Base-by-base conservation (phyloP, 1,140 invertebrate genomes). In the Alviniconcha marisindica region DNA sequence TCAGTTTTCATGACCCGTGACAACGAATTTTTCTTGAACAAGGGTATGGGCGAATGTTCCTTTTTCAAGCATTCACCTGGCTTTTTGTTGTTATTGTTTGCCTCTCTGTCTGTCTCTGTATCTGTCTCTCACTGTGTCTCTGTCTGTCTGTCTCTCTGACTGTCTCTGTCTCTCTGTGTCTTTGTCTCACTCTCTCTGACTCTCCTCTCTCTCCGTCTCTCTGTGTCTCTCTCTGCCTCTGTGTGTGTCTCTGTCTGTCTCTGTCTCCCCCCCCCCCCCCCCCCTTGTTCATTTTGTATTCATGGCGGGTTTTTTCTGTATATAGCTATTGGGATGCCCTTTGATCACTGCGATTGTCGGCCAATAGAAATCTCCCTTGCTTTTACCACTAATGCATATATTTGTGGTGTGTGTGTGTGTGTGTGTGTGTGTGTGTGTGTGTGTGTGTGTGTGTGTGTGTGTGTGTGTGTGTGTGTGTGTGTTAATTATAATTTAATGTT, bases 101-200 rank as follows among this genome's bases (percentile, higher is more conserved):
- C 33, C 69, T 36, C 33, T 33, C 69, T 73, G 69, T 73, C 69
- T 73, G 28, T 73, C 69, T 36, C 69, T 73, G 5, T 73, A 14
- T 73, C 33, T 73, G 14, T 73, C 33, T 73, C 69, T 73, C 33
- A 7, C 69, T 73, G 28, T 73, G 14, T 36, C 33, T 73, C 69
- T 73, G 28, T 73, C 69, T 73, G 28, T 73, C 69, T 73, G 28
- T 73, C 69, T 73, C 5, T 73, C 69, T 73, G 28, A 18, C 69
- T 73, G 28, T 73, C 69, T 73, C 5, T 73, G 10, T 60, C 56
- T 60, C 56, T 60, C 56, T 60, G 10, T 60, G 10, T 60, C 24
- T 60, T 24, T 60, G 3, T 60, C 56, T 60, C 56, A 4, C n/a
- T 28, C n/a, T 28, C n/a, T 28, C n/a, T 60, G 10, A 4, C 56